Percentiles rank a stretch among this genome's conserved stretches.
These are phyloP conservation scores for Nymphalis urticae DNA, from an alignment of 2,888 invertebrate species.

Conservation along the genomic window DNA sequence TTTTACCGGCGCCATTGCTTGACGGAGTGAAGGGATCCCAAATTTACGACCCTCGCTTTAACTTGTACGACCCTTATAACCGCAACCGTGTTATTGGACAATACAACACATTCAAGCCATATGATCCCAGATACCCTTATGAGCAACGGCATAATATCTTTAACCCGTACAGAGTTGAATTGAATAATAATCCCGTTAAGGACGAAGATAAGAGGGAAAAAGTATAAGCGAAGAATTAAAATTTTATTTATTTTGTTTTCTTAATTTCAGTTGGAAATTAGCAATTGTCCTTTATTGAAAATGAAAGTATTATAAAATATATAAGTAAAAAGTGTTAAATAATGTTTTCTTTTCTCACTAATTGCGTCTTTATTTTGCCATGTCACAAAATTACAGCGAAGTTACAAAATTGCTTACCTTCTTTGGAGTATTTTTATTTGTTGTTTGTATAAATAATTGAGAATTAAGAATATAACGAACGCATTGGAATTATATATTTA, in stretches of 20 bases:
- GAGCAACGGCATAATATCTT: slow-evolving; percentile 45
- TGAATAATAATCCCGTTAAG: slow-evolving; percentile 38
- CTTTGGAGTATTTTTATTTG: not conserved
- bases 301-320: no score
- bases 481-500: no score
- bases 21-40: slow-evolving; percentile 31
- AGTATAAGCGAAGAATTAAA: not conserved
- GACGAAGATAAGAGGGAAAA: slow-evolving; percentile 42
- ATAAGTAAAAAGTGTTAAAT: no score
- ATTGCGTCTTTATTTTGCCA: no score
- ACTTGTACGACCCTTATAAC: slow-evolving; percentile 53
- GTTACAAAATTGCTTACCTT: not conserved
- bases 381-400: no score
- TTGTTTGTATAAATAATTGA: no score
- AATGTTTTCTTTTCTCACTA: no score
- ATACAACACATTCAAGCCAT: slow-evolving; percentile 46
- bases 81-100: slow-evolving; percentile 45
- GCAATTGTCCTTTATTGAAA: no score
- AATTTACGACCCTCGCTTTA: slow-evolving; percentile 46
- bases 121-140: slow-evolving; percentile 50
- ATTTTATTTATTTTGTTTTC: not conserved
- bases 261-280: not conserved
- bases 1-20: slow-evolving; percentile 50
- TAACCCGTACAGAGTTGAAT: slow-evolving; percentile 40
- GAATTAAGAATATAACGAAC: no score